Evolutionary conservation across 2,797 vertebrate species (phyloP).

Genomic region (Gallinago stenura): DNA sequence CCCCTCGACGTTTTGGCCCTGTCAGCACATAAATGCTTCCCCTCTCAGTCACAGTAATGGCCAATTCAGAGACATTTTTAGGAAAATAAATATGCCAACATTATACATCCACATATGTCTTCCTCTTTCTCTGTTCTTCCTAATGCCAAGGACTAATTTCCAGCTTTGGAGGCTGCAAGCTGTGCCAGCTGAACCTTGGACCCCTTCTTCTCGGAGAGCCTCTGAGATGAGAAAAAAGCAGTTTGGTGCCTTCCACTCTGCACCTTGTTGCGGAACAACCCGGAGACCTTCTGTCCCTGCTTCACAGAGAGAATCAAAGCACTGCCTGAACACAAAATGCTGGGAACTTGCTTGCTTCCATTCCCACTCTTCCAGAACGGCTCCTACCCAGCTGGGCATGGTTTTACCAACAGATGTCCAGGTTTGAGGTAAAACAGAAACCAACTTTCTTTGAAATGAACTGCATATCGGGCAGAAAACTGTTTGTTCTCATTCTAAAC

Average conservation of each 20-base stretch:
- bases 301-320: background rate
- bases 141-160: background rate
- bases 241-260: background rate
- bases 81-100: background rate
- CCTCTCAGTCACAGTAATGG: background rate
- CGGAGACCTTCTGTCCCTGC: background rate
- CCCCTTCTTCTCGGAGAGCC: background rate
- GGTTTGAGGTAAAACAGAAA: too few species aligned
- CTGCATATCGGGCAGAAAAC: too few species aligned
- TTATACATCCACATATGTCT: background rate
- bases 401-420: background rate
- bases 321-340: background rate
- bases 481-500: too few species aligned
- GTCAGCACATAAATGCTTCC: background rate
- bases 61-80: background rate
- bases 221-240: background rate
- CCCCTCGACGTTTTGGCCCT: background rate
- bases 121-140: background rate
- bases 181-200: background rate
- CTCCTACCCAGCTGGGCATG: background rate
- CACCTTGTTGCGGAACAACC: background rate
- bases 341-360: background rate
- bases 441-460: too few species aligned
- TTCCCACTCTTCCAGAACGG: background rate
- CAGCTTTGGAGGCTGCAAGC: background rate